Conservation (phyloP, 2,888 invertebrate genomes). For the Melanostoma mellinum region DNA sequence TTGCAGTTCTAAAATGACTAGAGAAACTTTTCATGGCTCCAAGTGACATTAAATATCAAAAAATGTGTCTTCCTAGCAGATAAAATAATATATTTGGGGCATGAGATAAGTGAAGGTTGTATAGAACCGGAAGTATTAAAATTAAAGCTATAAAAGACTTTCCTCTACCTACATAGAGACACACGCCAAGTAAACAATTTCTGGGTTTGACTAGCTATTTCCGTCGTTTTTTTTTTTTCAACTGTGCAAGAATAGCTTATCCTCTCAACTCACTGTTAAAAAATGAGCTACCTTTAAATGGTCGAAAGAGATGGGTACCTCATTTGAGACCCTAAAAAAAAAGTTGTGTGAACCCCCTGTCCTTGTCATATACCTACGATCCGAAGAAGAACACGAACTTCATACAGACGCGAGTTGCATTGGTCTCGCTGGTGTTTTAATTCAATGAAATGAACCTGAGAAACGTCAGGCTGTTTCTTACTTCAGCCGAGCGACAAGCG, state of each 20-base stretch:
- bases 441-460: not conserved
- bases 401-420: not conserved
- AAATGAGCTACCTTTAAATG: not conserved
- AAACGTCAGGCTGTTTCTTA: too few relatives aligned
- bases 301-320: not conserved
- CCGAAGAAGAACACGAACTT: constrained; percentile 21
- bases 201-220: constrained; percentile 10
- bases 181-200: constrained; percentile 2
- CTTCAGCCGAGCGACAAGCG: constrained; percentile 20
- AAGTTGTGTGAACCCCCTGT: not conserved
- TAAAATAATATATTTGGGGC: too few relatives aligned
- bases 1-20: too few relatives aligned
- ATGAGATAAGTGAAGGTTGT: too few relatives aligned
- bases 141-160: not conserved
- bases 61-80: too few relatives aligned
- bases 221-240: constrained; percentile 16
- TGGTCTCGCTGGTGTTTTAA: constrained; percentile 44
- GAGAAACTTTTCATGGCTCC: too few relatives aligned
- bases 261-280: not conserved
- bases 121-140: not conserved
- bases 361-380: constrained; percentile 33
- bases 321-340: too few relatives aligned
- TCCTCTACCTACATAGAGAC: not conserved
- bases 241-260: constrained; percentile 9
- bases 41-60: too few relatives aligned